Base-by-base conservation (phyloP, 2,888 invertebrate species). In the Euplexia lucipara region DNA sequence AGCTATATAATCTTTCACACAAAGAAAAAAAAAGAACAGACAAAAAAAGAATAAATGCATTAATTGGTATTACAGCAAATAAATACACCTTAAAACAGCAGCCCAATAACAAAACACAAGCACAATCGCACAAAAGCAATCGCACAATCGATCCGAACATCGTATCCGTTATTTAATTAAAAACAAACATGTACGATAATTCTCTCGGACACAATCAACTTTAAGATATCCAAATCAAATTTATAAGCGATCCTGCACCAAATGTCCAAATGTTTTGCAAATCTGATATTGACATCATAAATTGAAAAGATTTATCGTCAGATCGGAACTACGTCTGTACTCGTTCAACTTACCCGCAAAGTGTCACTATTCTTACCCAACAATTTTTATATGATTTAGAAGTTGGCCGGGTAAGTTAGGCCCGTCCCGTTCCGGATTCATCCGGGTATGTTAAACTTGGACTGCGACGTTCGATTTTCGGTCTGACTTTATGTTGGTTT, bases 311-410 rank as follows among this genome's bases (percentile, higher is more conserved):
- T 71, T 49, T 57, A 65, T 41, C 26, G 22, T 62, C 10, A 56
- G 47, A 18, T 52, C 20, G 30, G n/a, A 71, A 66, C 41, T 62
- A 45, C 51, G 45, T 52, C 41, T 22, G 41, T 60, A 48, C 56
- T 53, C 39, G 30, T 71, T 51, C 32, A 48, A 74, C 39, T 69
- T 59, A 22, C 47, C 51, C 54, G 41, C 63, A n/a, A 69, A 79
- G 59, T 66, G 70, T 70, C 77, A 67, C 62, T 53, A 57, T 54
- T 67, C 51, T 60, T 47, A 34, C 32, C 18, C 26, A 76, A 82
- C 82, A 66, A 79, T 73, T 80, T 82, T 79, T 79, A 76, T 80
- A 79, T 79, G 80, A 82, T 80, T 80, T 77, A 73, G 68, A 82
- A 80, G 73, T 80, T 82, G 49, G n/a, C 52, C 51, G 59, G 44